Evolutionary conservation across 2,797 vertebrate genomes (phyloP).

Genomic region (Phalanger gymnotis): DNA sequence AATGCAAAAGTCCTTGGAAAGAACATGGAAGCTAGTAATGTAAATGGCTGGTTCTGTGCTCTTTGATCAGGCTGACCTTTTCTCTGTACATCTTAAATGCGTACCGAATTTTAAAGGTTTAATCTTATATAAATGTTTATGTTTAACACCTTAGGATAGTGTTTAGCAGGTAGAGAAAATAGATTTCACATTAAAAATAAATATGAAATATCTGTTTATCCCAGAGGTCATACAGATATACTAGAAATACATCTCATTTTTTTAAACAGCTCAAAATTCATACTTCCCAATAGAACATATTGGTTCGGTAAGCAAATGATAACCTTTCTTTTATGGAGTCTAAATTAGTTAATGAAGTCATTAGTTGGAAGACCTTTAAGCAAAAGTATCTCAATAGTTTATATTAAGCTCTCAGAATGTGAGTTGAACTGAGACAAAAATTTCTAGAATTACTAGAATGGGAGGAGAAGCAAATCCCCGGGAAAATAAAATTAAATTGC

Average conservation of each 20-base stretch:
- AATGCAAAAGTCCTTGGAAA: neutral
- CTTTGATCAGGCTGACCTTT: neutral
- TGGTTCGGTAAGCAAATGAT: neutral
- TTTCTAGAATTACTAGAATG: neutral
- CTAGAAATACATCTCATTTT: neutral
- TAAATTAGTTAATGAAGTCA: neutral
- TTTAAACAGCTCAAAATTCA: neutral
- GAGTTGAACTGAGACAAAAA: neutral
- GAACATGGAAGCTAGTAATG: neutral
- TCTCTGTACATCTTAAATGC: neutral
- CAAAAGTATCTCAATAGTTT: neutral
- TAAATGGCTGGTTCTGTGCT: neutral
- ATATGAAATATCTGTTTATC: neutral
- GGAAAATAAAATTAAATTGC: neutral
- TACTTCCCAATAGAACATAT: neutral
- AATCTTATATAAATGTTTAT: neutral
- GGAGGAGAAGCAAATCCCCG: neutral
- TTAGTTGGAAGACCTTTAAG: neutral
- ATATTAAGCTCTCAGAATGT: neutral
- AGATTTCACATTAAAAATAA: neutral
- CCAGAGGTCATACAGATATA: neutral
- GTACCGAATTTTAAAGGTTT: neutral
- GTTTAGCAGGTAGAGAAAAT: neutral
- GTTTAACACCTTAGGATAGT: neutral
- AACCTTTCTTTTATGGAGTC: neutral